These are phyloP conservation scores for Laterallus jamaicensis DNA, from an alignment of 2,113 vertebrate species.

Conservation along the genomic window DNA sequence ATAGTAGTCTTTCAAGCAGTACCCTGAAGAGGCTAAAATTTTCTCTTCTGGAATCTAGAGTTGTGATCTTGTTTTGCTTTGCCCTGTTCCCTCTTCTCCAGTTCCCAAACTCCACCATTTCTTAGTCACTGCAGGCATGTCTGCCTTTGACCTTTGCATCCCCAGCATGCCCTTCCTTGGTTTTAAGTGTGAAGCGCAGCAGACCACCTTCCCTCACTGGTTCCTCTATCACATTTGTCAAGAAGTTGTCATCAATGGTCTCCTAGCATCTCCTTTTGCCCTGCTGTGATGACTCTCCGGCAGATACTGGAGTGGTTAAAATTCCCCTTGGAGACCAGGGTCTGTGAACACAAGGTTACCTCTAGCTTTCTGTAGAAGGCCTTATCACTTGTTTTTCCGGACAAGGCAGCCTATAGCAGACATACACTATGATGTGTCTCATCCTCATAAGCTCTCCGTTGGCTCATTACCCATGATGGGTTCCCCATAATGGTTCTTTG, in stretches of 20 bases:
- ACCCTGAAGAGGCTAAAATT: background rate
- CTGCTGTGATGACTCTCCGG: background rate
- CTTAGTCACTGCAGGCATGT: background rate
- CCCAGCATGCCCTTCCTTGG: background rate
- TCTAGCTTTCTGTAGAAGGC: background rate
- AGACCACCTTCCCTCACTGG: background rate
- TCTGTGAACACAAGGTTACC: background rate
- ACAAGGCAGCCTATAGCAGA: background rate
- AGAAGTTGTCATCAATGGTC: background rate
- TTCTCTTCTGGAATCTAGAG: background rate
- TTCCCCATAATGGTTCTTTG: background rate
- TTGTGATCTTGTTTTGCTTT: background rate
- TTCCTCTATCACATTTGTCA: background rate
- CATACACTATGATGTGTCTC: too few species aligned
- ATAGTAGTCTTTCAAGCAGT: background rate
- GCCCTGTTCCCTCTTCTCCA: background rate
- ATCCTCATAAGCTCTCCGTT: background rate
- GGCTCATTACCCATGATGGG: accelerated
- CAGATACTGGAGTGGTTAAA: background rate
- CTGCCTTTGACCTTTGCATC: background rate
- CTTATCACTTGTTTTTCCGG: background rate
- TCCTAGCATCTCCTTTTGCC: background rate
- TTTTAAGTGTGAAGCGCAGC: background rate
- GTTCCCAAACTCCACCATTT: background rate
- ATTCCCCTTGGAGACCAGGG: background rate